Base-by-base conservation (phyloP, 2,797 vertebrate species). In the Anabas testudineus region DNA sequence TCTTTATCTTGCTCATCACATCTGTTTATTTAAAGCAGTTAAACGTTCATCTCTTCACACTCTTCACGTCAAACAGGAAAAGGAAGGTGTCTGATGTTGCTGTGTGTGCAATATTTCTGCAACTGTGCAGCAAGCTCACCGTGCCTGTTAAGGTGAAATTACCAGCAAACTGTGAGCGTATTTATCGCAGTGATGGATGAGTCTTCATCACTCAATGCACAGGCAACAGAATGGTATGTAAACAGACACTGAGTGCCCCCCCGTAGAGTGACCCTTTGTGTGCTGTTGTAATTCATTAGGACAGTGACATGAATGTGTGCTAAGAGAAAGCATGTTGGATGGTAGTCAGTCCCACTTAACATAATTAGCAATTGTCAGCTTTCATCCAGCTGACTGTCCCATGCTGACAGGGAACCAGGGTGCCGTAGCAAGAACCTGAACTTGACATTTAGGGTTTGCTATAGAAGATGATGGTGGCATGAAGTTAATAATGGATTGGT, bases 281-380 rank as follows among this genome's bases (percentile, higher is more conserved):
- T 78, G 76, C 63, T 48, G 67, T 71, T 76, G 60, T 83, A 84
- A 88, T 90, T 88, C 84, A 88, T 82, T 83, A 78, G 69, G 68
- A 72, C 83, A 82, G 81, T 84, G 72, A 80, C 77, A 76, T 64
- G 63, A 86, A 87, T 85, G 76, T 81, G 80, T 43, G 65, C 68
- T 82, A 81, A 85, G 81, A 88, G 71, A 88, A 90, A 81, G 69
- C 78, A 81, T 85, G 84, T 80, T 84, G 77, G 72, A 71, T 66
- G 46, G 15, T 84, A 85, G 90, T 92, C 81, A 83, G 77, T 83
- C 78, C 76, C 80, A 85, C 88, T 92, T 89, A 87, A 71, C 82
- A 84, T 88, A 80, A 90, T 91, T 89, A 87, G 78, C 56, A 36
- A 76, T 88, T 91, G 85, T 83, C 83, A 85, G 67, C 69, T 77